Base-by-base conservation (phyloP, 1,140 invertebrate species). In the Zophobas atratus region DNA sequence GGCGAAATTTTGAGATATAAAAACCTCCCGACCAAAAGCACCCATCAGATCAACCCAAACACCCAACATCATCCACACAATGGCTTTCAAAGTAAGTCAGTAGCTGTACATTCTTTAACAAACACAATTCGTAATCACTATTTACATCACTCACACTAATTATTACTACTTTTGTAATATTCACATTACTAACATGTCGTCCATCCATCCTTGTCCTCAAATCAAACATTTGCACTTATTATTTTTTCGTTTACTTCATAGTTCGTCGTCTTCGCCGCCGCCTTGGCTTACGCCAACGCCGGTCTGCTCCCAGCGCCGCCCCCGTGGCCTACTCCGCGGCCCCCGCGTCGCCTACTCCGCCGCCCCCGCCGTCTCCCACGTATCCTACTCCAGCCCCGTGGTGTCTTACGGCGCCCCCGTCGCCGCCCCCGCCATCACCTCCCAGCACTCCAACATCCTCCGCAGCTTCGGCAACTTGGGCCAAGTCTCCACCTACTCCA, bases 391-490 rank as follows among this genome's bases (percentile, higher is more conserved):
- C 49, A 55, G 49, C 6, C 80, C 80, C 0, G 70, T 79, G 5
- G 79, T 79, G 36, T 83, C 83, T 46, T 80, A 82, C 38, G 87
- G 87, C 0, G 86, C 88, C n/a, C 89, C 90, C 39, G 6, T 48
- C 6, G 77, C 78, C 1, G 78, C 84, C 8, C 82, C 82, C 6
- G 89, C 91, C 0, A 84, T 92, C 43, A 90, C 90, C 36, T 88
- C 90, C 0, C 90, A 91, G 72, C 89, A 90, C 2, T 88, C 89
- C 56, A 92, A 93, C 84, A 92, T 91, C 51, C 83, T 90, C 34
- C 86, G 92, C 35, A 90, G 89, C 77, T 88, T 87, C 0, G 92
- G 90, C 72, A 93, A 93, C 83, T 84, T 93, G 34, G 90, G 90
- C 32, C 87, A 91, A 84, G 87, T 93, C 33, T 91, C 92, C 1